phyloP scores from a whole-genome alignment of 1,140 invertebrate genomes.

The Rhopalosiphum maidis region DNA sequence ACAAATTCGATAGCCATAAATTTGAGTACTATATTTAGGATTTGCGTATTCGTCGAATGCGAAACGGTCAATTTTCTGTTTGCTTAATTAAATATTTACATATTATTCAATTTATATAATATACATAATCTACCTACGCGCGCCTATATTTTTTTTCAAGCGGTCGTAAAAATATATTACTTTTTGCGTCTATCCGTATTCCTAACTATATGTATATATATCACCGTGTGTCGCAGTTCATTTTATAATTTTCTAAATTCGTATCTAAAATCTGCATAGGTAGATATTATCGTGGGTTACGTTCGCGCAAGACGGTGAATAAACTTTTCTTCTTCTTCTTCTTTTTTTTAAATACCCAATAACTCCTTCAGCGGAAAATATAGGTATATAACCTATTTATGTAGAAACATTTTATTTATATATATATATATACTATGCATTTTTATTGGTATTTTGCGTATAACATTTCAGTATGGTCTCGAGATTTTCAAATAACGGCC shows the following conservation, averaged over 20 bases:
- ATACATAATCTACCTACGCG: neutral
- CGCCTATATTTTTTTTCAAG: neutral
- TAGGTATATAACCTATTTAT: neutral
- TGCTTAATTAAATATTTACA: neutral
- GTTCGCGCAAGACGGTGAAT: no score
- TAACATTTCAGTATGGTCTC: no score
- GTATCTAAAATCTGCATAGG: neutral
- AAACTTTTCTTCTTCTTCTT: no score
- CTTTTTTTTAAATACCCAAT: neutral
- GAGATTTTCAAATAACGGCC: neutral
- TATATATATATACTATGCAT: neutral
- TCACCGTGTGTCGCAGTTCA: neutral
- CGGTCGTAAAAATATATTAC: conserved; percentile 12
- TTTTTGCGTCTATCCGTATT: neutral
- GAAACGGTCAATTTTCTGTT: neutral
- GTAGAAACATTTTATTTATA: neutral
- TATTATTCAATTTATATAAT: neutral
- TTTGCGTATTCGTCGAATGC: neutral
- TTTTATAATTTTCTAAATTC: conserved; percentile 6
- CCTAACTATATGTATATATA: neutral
- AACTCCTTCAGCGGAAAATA: neutral
- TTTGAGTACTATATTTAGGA: neutral
- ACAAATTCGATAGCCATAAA: neutral
- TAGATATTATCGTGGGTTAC: neutral
- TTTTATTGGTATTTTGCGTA: neutral